Percentiles rank a stretch among this genome's conserved stretches.
Conservation (phyloP, 1,140 invertebrate species). For the Papilio helenus region DNA sequence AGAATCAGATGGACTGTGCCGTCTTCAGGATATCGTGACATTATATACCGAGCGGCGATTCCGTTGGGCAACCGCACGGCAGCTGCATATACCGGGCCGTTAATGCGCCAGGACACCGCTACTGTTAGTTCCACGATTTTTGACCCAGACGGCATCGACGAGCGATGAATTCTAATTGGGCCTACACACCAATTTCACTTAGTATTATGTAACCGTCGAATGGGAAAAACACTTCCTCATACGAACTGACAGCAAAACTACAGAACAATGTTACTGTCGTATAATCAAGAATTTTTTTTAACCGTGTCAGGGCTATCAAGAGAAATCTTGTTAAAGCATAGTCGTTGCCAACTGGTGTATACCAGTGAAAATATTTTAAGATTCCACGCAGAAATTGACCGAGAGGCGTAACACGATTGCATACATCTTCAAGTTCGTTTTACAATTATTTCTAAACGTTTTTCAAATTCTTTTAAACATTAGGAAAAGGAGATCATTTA, state of each 20-base stretch:
- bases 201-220: slow-evolving; percentile 69
- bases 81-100: slow-evolving; percentile 51
- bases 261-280: background rate
- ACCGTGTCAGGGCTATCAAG: slow-evolving; percentile 27
- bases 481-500: slow-evolving; percentile 10
- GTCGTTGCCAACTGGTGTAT: slow-evolving; percentile 28
- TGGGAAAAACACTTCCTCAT: slow-evolving; percentile 50
- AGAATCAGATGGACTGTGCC: slow-evolving; percentile 69
- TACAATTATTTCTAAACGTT: slow-evolving; percentile 18
- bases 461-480: slow-evolving; percentile 17
- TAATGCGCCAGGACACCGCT: slow-evolving; percentile 65
- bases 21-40: slow-evolving; percentile 59
- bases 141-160: slow-evolving; percentile 68
- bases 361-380: slow-evolving; percentile 38
- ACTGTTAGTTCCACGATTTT: slow-evolving; percentile 64
- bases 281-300: slow-evolving; percentile 32
- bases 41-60: slow-evolving; percentile 71
- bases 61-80: slow-evolving; percentile 68
- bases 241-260: background rate
- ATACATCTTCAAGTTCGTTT: slow-evolving; percentile 23
- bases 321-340: slow-evolving; percentile 34
- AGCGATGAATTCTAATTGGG: slow-evolving; percentile 73
- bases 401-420: slow-evolving; percentile 14
- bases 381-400: slow-evolving; percentile 33
- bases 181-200: slow-evolving; percentile 73